These are phyloP conservation scores for Archegozetes longisetosus DNA, from an alignment of 1,140 invertebrate species.

Conservation along the genomic window DNA sequence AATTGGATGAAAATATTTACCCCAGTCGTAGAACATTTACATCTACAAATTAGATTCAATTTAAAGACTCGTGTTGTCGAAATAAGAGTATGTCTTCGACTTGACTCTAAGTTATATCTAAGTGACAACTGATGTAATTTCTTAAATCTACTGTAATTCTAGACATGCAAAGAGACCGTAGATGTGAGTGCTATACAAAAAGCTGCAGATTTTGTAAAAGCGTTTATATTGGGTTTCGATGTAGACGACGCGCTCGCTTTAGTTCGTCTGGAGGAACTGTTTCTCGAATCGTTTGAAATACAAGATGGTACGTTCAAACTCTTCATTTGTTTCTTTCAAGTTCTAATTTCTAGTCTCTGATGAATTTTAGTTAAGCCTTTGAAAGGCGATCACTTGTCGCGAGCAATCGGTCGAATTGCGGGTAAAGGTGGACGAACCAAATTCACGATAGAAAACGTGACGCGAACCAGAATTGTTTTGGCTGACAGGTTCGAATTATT, in stretches of 20 bases:
- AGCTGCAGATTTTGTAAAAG: conserved; percentile 93
- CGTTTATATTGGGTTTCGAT: conserved; percentile 91
- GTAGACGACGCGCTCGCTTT: conserved; percentile 91
- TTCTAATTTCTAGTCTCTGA: conserved; percentile 12
- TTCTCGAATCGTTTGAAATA: conserved; percentile 91
- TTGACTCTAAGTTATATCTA: no score
- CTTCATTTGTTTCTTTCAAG: conserved; percentile 8
- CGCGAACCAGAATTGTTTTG: conserved; percentile 93
- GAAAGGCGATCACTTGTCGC: conserved; percentile 84
- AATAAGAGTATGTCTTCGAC: conserved; percentile 37
- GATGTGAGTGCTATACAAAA: conserved; percentile 86
- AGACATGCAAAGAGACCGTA: conserved; percentile 51
- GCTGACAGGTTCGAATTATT: conserved; percentile 65
- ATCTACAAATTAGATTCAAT: conserved; percentile 89
- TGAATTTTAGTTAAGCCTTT: conserved; percentile 59
- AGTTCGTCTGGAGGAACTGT: conserved; percentile 87
- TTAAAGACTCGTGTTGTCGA: conserved; percentile 78
- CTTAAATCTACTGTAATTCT: no score
- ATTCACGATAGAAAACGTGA: conserved; percentile 97
- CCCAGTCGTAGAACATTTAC: conserved; percentile 84
- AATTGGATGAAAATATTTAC: conserved; percentile 95
- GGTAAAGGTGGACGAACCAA: conserved; percentile 95
- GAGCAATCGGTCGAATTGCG: conserved; percentile 88
- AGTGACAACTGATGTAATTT: no score
- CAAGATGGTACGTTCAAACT: conserved; percentile 50